Conservation (phyloP, 2,113 vertebrate species). For the Gnathonemus longibarbis region DNA sequence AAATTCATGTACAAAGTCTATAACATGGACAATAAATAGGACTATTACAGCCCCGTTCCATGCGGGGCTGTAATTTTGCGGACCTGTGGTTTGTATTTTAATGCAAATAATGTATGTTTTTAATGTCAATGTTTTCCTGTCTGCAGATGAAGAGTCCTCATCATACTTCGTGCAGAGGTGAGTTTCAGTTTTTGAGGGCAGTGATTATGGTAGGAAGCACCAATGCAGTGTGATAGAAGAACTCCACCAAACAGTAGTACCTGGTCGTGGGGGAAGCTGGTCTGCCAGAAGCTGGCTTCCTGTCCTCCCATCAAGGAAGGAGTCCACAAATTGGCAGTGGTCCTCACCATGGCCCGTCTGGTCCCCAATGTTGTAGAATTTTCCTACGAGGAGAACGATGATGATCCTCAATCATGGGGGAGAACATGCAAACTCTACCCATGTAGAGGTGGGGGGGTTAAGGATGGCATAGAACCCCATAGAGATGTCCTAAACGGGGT, state of each 20-base stretch:
- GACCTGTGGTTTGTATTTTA: background rate
- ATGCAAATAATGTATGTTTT: background rate
- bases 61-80: background rate
- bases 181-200: background rate
- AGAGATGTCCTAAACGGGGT: background rate
- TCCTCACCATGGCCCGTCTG: constrained; percentile 90
- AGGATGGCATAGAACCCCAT: background rate
- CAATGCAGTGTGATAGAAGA: background rate
- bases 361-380: constrained; percentile 95
- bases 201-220: background rate
- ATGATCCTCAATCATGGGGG: background rate
- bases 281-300: constrained; percentile 70
- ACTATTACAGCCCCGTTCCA: no score
- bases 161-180: background rate
- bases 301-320: constrained; percentile 88
- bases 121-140: background rate
- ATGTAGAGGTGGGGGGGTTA: background rate
- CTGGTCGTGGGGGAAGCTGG: constrained; percentile 71
- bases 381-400: constrained; percentile 58
- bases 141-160: background rate
- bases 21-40: no score
- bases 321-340: constrained; percentile 97
- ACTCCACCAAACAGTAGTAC: constrained; percentile 46
- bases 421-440: background rate
- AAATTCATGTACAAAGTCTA: no score